Base-by-base conservation (phyloP, 2,888 invertebrate genomes). In the Folsomia manolachei region DNA sequence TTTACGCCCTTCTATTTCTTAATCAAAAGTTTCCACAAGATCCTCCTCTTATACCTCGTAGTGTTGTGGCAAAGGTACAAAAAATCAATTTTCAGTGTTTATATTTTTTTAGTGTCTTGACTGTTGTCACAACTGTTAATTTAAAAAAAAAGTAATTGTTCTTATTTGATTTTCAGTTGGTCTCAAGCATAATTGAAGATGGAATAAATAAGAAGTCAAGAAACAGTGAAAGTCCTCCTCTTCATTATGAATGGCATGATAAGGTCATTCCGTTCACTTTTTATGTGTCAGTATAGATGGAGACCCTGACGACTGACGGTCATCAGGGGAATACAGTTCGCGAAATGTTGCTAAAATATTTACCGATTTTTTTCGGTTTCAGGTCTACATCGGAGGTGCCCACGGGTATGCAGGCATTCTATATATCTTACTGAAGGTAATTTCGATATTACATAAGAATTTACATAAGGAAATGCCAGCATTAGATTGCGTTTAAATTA, bases 401-500 rank as follows among this genome's bases (percentile, higher is more conserved):
- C 95, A 96, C 86, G 95, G 95, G 23, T 84, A 93, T 78, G 89
- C 90, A 75, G 95, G 95, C 4, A 95, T 97, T 82, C 84, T 94
- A 23, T 93, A 91, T 82, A 85, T 92, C 74, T 84, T 96, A n/a
- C 84, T 95, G 78, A 90, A 91, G 87, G 92, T 91, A 82, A 39
- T 4, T 14, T 14, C 39, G 39, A 39, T 39, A 39, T 14, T 39
- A 39, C 39, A 39, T 39, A 14, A n/a, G n/a, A n/a, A n/a, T 51
- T 14, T 18, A 51, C 11, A 51, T 62, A 61, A 2, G 26, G 23
- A 52, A 56, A 21, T 21, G 21, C 7, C 18, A 71, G 67, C 62
- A 61, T 27, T 61, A 39, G 25, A 26, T 24, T 23, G 66, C 53
- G 18, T 68, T 65, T 61, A 63, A 60, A 9, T 39, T 39, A 14